phyloP scores from a whole-genome alignment of 2,113 vertebrate genomes.

The Proterorhinus semilunaris region DNA sequence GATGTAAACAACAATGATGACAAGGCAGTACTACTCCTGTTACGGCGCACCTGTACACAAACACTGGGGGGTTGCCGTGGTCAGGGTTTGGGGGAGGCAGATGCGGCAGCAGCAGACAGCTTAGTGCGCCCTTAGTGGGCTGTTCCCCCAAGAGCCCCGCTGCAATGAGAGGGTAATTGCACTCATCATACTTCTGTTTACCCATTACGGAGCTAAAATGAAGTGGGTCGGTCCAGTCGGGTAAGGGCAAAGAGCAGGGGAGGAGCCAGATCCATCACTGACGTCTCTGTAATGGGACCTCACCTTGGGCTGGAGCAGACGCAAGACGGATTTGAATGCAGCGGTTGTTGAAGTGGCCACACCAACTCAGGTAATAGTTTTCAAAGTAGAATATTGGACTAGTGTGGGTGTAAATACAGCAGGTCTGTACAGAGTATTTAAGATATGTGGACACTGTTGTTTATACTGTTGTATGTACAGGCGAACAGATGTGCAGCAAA shows the following conservation, averaged over 20 bases:
- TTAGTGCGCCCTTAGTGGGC: slow-evolving; percentile 40
- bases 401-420: background rate
- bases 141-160: slow-evolving; percentile 62
- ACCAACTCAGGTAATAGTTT: background rate
- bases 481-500: no score
- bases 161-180: slow-evolving; percentile 73
- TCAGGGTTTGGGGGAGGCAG: slow-evolving; percentile 61
- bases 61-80: slow-evolving; percentile 67
- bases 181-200: slow-evolving; percentile 73
- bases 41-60: slow-evolving; percentile 57
- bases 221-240: slow-evolving; percentile 69
- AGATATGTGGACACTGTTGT: no score
- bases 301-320: slow-evolving; percentile 49
- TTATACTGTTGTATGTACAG: no score
- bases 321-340: slow-evolving; percentile 14
- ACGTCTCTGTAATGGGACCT: slow-evolving; percentile 63
- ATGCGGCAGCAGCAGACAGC: slow-evolving; percentile 56
- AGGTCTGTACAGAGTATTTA: no score
- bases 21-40: slow-evolving; percentile 45
- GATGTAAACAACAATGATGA: slow-evolving; percentile 41
- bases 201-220: slow-evolving; percentile 68
- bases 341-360: background rate
- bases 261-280: slow-evolving; percentile 56
- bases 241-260: slow-evolving; percentile 48
- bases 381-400: background rate